Base-by-base conservation (phyloP, 1,140 invertebrate species). In the Lasioglossum baleicum region DNA sequence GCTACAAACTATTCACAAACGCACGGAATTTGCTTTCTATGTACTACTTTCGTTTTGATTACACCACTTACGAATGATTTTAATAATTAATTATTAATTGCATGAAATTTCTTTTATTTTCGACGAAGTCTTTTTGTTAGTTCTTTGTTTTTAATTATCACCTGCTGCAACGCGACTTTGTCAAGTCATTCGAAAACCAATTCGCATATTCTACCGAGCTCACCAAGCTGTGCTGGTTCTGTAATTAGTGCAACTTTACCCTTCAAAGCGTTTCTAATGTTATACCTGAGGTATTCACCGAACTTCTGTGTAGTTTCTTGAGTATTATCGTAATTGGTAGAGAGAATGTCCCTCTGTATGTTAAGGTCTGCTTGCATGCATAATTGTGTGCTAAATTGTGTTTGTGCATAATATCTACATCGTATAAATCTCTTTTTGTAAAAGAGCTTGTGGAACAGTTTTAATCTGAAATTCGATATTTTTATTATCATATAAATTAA, bases 191-290 rank as follows among this genome's bases (percentile, higher is more conserved):
- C 48, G 61, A 73, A 53, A 51, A 61, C 35, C 61, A 73, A 73
- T 79, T 79, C 65, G 22, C 76, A 73, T 79, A 73, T 79, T 53
- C 76, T 64, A 73, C 65, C 58, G 70, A 73, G 61, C 69, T 73
- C 65, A 35, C 26, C 15, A 60, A 42, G 76, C 13, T 35, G 53
- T 51, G 11, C 48, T 73, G 42, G 76, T 73, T 66, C 76, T 73
- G 22, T 71, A 58, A 79, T 79, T 65, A 69, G 61, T 44, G 61
- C 66, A 79, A 66, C 60, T 79, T 73, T 66, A 64, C 51, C 61
- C 40, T 65, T 79, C 69, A 73, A 79, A 79, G 61, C 42, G 69
- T 31, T 66, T 61, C 61, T 73, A 79, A 79, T 79, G 73, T 73
- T 66, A 66, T 44, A 72, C 61, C 31, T 22, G 10, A 48, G 40